These are phyloP conservation scores for Asbolus verrucosus DNA, from an alignment of 1,140 invertebrate species.

Conservation along the genomic window DNA sequence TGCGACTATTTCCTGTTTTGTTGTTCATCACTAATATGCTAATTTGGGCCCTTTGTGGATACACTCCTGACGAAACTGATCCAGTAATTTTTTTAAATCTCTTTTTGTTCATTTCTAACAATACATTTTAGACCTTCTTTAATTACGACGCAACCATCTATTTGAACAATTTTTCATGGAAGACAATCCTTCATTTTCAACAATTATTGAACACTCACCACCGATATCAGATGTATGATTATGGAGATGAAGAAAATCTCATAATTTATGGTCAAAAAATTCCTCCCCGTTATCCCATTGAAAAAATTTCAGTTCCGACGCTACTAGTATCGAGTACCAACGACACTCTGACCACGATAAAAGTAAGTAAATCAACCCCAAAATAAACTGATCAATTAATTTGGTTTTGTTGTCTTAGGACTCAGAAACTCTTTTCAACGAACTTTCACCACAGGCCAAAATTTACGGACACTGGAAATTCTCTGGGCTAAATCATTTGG, in stretches of 20 bases:
- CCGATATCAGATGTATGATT: conserved; percentile 23
- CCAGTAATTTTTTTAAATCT: background rate
- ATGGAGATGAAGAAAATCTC: conserved; percentile 7
- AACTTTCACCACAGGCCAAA: background rate
- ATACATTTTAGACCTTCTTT: conserved; percentile 4
- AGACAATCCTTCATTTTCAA: background rate
- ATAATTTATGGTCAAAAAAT: background rate
- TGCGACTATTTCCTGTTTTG: background rate
- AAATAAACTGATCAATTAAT: background rate
- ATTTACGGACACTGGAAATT: conserved; percentile 12
- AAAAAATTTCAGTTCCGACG: background rate
- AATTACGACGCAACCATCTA: conserved; percentile 1
- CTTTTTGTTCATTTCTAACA: background rate
- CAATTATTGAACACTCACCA: background rate
- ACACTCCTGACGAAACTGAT: background rate
- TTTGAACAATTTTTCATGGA: conserved; percentile 7
- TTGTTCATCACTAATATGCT: background rate
- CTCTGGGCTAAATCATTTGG: conserved; percentile 14
- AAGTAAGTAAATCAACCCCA: background rate
- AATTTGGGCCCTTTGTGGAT: background rate
- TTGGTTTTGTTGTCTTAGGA: conserved; percentile 1
- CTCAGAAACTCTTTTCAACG: background rate
- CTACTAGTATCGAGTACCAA: background rate
- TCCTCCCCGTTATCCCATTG: conserved; percentile 9
- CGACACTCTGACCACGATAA: background rate